These are phyloP conservation scores for Pristis pectinata DNA, from an alignment of 2,797 vertebrate genomes.

Conservation along the genomic window DNA sequence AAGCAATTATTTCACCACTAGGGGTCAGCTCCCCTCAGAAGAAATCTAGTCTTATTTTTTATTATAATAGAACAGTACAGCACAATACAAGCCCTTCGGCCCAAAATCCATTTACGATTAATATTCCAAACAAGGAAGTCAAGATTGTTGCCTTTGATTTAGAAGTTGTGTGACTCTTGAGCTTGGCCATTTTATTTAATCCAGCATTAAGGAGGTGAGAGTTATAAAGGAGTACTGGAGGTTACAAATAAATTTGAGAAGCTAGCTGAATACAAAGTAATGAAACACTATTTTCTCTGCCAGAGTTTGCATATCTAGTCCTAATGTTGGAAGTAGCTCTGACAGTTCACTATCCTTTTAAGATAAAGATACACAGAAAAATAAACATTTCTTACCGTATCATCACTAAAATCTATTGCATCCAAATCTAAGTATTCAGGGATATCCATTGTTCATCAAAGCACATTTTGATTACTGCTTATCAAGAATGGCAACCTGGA, in stretches of 20 bases:
- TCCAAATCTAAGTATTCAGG: constrained; percentile 98
- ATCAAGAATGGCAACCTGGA: neutral
- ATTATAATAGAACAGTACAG: neutral
- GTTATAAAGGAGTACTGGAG: neutral
- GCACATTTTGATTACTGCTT: constrained; percentile 15
- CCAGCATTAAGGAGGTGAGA: neutral
- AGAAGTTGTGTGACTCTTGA: neutral
- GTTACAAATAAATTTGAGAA: neutral
- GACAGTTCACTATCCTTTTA: neutral
- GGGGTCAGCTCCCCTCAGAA: neutral
- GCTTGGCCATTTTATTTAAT: constrained; percentile 4
- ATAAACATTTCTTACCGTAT: constrained; percentile 72
- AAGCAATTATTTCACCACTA: neutral
- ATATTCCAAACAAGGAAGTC: neutral
- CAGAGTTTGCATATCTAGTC: neutral
- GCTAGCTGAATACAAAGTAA: neutral
- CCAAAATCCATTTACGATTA: no score
- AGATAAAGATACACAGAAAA: constrained; percentile 19
- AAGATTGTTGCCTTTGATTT: neutral
- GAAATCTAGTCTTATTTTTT: neutral
- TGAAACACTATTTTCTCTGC: neutral
- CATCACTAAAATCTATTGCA: constrained; percentile 96
- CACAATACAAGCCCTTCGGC: no score
- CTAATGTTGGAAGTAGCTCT: neutral
- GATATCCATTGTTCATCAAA: constrained; percentile 86